Evolutionary conservation across 2,113 vertebrate species (phyloP).

Genomic region (Coptodon bakossiorum): DNA sequence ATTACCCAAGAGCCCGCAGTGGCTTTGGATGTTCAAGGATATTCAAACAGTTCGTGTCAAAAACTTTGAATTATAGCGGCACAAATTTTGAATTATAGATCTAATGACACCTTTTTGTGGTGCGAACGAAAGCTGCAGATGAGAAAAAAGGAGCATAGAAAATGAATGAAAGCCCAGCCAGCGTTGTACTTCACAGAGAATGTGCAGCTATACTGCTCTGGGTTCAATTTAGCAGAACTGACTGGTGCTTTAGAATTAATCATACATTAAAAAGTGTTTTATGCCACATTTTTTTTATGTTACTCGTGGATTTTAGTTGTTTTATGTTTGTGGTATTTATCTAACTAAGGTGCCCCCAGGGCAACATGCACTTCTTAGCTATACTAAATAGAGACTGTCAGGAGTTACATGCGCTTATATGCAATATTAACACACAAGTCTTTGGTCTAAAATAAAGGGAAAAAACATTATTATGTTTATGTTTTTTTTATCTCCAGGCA

Average conservation of each 20-base stretch:
- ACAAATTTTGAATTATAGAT: not conserved
- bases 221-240: constrained; percentile 1
- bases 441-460: not conserved
- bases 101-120: not conserved
- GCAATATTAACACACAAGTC: not conserved
- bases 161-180: not conserved
- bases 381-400: not conserved
- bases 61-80: not conserved
- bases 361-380: not conserved
- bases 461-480: not conserved
- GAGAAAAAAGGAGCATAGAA: not conserved
- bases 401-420: not conserved
- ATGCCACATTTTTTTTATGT: not conserved
- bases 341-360: not conserved
- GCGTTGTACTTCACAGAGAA: not conserved
- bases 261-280: not conserved
- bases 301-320: not conserved
- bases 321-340: not conserved
- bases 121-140: not conserved
- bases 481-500: not conserved
- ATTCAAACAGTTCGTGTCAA: not conserved
- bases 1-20: not conserved
- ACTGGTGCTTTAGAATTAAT: not conserved
- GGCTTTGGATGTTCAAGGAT: not conserved
- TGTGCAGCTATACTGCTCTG: not conserved